A percentile compares a stretch with the other conserved stretches of the same genome.
Evolutionary conservation across 1,140 invertebrate genomes (phyloP).

Genomic region (Trypoxylus dichotomus): DNA sequence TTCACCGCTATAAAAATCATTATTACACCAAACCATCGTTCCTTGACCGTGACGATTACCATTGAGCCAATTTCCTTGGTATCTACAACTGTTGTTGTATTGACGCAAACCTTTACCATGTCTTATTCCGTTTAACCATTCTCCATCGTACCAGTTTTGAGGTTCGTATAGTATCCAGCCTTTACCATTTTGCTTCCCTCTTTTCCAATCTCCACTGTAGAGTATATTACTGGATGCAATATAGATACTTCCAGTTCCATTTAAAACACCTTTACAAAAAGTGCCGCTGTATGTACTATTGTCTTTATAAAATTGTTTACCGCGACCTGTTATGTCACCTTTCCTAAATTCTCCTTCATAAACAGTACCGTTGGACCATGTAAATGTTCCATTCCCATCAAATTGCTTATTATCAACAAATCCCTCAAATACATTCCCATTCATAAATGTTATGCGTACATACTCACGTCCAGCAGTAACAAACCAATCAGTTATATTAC

Average conservation of each 20-base stretch:
- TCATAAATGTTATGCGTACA: constrained; percentile 39
- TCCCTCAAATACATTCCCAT: constrained; percentile 45
- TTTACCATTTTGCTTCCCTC: constrained; percentile 54
- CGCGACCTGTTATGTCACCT: constrained; percentile 59
- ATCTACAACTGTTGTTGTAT: constrained; percentile 55
- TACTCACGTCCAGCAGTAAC: neutral
- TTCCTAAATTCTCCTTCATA: constrained; percentile 60
- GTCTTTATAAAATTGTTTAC: constrained; percentile 58
- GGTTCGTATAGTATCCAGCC: constrained; percentile 50
- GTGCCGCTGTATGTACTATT: constrained; percentile 60
- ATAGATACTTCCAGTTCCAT: constrained; percentile 59
- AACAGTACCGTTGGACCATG: constrained; percentile 58
- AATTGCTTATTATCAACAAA: constrained; percentile 37
- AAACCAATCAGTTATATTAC: neutral
- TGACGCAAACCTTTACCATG: constrained; percentile 56
- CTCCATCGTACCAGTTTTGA: constrained; percentile 51
- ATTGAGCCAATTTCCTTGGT: constrained; percentile 59
- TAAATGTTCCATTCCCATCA: constrained; percentile 57
- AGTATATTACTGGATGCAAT: constrained; percentile 54
- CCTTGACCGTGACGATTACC: constrained; percentile 58
- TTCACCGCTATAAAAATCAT: constrained; percentile 59
- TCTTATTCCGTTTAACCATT: constrained; percentile 54
- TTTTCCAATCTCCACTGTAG: constrained; percentile 58
- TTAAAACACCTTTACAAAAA: constrained; percentile 57
- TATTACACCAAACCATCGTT: constrained; percentile 59